Evolutionary conservation across 2,113 vertebrate species (phyloP), one percentile per base, ranked within the genome.

Genomic region (Etia nguti): DNA sequence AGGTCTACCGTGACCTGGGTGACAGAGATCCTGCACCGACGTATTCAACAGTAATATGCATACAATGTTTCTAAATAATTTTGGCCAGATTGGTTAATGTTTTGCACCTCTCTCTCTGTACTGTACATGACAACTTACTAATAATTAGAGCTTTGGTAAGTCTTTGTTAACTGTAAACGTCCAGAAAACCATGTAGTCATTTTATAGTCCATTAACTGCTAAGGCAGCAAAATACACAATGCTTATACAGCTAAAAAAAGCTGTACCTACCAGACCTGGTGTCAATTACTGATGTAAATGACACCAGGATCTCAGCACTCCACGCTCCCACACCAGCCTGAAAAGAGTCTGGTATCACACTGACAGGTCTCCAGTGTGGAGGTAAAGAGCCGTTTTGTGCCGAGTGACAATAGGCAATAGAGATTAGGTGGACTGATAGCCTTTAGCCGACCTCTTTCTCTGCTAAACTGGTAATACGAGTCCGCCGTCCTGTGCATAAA

Each of bases 361-460:
- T 86, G 70, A 93, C 41, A 22, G 3, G 29, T 59, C 91, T 85
- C 85, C 68, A 80, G 75, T 90, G 94, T 91, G 88, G 62, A 36
- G 3, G 75, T 73, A 82, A 94, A 95, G 83, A 88, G 90, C 85
- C 90, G 87, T 91, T 94, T 95, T 95, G 92, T 93, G 65, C 62
- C 34, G 73, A 88, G 88, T 90, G 86, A 95, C 92, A 94, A 94
- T 89, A 82, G 85, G 75, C 5, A 55, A 68, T 68, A 68, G 52
- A 90, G 90, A 92, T 90, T 56, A 62, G 88, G 81, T 84, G 85
- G 73, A 89, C 88, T 68, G 86, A 89, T 93, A 84, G 90, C 91
- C 94, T 90, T 83, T 20, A 68, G 65, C 54, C 89, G 92, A 82
- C 95, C 94, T 93, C 85, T 83, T 81, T 87, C 59, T 62, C 68